A percentile compares a stretch with the other conserved stretches of the same genome.
phyloP scores from a whole-genome alignment of 2,888 invertebrate species.

The Cheilosia vulpina region DNA sequence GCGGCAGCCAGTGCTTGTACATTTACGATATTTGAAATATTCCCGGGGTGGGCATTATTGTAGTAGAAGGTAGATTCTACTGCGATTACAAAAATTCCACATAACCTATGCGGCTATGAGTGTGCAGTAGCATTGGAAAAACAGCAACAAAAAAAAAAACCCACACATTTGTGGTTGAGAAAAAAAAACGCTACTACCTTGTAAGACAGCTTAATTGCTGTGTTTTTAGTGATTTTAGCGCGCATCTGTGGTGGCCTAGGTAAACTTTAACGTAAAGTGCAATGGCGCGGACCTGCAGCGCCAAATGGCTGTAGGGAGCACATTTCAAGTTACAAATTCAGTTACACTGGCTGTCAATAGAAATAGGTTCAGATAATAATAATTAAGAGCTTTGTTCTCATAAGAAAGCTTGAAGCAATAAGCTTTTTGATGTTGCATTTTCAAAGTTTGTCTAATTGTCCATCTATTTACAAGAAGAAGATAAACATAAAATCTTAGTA shows the following conservation, averaged over 20 bases:
- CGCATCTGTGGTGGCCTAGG: conserved; percentile 25
- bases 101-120: not conserved
- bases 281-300: not conserved
- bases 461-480: too few species aligned
- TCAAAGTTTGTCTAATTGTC: too few species aligned
- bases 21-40: conserved; percentile 29
- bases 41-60: conserved; percentile 14
- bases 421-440: too few species aligned
- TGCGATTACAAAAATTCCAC: conserved; percentile 33
- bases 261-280: conserved; percentile 31
- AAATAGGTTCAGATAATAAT: too few species aligned
- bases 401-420: too few species aligned
- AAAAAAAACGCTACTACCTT: conserved; percentile 38
- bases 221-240: conserved; percentile 42
- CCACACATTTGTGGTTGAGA: conserved; percentile 31
- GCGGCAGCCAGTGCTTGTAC: not conserved
- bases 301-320: not conserved
- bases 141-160: conserved; percentile 13
- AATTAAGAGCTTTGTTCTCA: too few species aligned
- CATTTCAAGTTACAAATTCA: conserved; percentile 15
- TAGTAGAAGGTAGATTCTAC: conserved; percentile 35
- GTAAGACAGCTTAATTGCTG: conserved; percentile 64
- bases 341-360: too few species aligned
- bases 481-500: too few species aligned
- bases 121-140: conserved; percentile 2